Base-by-base conservation (phyloP, 2,797 vertebrate genomes). In the Chrysocyon brachyurus region DNA sequence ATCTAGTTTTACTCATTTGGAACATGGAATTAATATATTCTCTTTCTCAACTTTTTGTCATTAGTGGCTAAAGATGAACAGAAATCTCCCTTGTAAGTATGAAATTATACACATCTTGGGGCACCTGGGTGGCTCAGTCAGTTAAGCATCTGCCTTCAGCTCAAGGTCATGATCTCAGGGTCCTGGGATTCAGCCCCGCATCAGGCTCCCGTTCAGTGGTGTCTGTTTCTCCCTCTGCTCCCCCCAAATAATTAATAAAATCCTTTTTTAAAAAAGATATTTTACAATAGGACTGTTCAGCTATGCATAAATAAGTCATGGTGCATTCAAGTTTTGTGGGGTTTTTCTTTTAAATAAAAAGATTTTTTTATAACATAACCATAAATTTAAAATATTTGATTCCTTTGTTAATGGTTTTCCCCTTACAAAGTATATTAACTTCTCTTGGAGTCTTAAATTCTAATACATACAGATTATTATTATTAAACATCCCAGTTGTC, bases 401-500 rank as follows among this genome's bases (percentile, higher is more conserved):
- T 88, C 78, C 5, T 85, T 52, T 82, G 64, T 91, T 92, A 92
- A 31, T n/a, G 52, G 70, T 16, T 77, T 91, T 83, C 24, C 33
- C 66, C 40, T 63, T 63, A 19, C 6, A 63, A 57, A 94, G 40
- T 15, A 86, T 5, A 88, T 19, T 46, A 89, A 87, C 63, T 87
- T 96, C 12, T 79, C 59, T 77, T 56, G 33, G 36, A 56, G 52
- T 86, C 49, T 96, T 66, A 91, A 86, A 78, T 19, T 82, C 46
- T 70, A 66, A 66, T 49, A 90, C 3, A 54, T 26, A 14, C 36
- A 72, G 88, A 64, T 26, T 96, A 96, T 87, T 98, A 70, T 77
- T 98, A 75, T 77, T 49, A 92, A 96, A 90, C 14, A 78, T 97
- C 90, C 90, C 57, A 31, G 97, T 40, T 75, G 36, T 6, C 33